phyloP scores from a whole-genome alignment of 2,113 vertebrate genomes.

The Eulemur macaco region DNA sequence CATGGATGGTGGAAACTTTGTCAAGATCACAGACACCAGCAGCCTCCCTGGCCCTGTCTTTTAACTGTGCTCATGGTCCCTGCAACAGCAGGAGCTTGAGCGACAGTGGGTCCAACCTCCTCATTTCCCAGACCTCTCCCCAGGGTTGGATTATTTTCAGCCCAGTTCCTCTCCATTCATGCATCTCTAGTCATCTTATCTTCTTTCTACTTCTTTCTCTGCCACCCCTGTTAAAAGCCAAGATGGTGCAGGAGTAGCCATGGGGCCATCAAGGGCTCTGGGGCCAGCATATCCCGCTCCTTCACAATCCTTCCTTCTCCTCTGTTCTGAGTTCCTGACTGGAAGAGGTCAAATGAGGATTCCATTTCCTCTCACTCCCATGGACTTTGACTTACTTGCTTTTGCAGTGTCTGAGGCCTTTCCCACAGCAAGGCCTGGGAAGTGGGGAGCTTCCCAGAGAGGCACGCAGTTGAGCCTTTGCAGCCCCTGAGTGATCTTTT shows the following conservation, averaged over 20 bases:
- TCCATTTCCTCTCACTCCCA: slow-evolving; percentile 66
- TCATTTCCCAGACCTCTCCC: neutral
- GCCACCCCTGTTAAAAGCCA: neutral
- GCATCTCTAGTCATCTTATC: neutral
- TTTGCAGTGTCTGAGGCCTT: slow-evolving; percentile 66
- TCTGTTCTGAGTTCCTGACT: slow-evolving; percentile 60
- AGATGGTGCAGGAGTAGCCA: fast-evolving
- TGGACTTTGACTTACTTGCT: slow-evolving; percentile 69
- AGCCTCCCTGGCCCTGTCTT: neutral
- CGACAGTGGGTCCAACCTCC: neutral
- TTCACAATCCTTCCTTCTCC: neutral
- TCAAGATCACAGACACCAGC: neutral
- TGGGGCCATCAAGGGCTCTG: fast-evolving
- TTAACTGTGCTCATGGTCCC: neutral
- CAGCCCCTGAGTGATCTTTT: neutral
- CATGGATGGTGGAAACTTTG: neutral
- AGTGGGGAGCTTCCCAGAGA: slow-evolving; percentile 29
- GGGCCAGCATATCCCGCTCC: neutral
- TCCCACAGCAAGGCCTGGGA: slow-evolving; percentile 82
- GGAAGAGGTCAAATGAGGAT: slow-evolving; percentile 68
- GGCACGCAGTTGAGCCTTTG: neutral
- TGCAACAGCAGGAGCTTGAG: neutral
- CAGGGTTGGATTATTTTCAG: neutral
- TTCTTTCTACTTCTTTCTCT: neutral
- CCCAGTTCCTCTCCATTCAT: neutral